Conservation (phyloP, 1,140 invertebrate species). For the Subanguina moxae region DNA sequence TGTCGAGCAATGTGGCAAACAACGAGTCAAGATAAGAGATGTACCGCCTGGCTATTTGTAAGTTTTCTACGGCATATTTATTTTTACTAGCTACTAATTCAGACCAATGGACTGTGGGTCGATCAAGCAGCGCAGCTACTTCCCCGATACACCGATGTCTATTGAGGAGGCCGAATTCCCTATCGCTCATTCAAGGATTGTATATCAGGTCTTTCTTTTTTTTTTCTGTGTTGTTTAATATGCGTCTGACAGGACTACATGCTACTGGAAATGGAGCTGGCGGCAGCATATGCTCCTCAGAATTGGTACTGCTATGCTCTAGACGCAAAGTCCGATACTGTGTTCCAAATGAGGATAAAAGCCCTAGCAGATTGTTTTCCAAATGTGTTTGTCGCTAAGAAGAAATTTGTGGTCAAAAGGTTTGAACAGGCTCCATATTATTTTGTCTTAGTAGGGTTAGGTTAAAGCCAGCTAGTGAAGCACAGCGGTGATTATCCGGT, state of each 20-base stretch:
- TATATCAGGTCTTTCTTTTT: conserved; percentile 28
- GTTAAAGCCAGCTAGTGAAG: too few species aligned
- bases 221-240: not conserved
- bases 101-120: conserved; percentile 28
- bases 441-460: not conserved
- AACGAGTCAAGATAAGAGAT: conserved; percentile 3
- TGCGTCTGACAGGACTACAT: conserved; percentile 27
- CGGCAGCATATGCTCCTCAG: conserved; percentile 40
- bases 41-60: conserved; percentile 11
- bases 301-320: conserved; percentile 42
- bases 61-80: too few species aligned
- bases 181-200: conserved; percentile 40
- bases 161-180: conserved; percentile 42
- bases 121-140: conserved; percentile 35
- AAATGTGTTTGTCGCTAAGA: conserved; percentile 30
- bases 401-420: conserved; percentile 6
- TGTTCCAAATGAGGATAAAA: conserved; percentile 28
- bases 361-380: conserved; percentile 36
- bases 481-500: too few species aligned
- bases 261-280: conserved; percentile 42
- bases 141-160: not conserved
- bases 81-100: too few species aligned
- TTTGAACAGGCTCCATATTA: not conserved
- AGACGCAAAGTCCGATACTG: conserved; percentile 22
- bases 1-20: conserved; percentile 7